Evolutionary conservation across 1,140 invertebrate genomes (phyloP), one percentile per base, ranked within the genome.

Genomic region (Drosophila parvula): DNA sequence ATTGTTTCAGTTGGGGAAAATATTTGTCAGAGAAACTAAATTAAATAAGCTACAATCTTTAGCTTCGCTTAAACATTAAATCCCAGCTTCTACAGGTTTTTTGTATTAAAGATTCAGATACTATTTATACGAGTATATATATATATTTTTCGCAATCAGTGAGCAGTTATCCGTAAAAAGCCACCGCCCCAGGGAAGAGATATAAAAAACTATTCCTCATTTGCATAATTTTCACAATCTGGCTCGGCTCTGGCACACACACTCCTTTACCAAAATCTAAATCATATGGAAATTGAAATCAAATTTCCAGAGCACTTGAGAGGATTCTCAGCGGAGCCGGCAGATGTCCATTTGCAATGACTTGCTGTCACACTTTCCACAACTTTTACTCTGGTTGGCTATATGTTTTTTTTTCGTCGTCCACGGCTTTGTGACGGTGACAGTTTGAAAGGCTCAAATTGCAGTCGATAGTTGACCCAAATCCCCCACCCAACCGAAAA

Each of bases 241-340:
- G 28, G 34, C 16, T 12, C 7, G 18, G 53, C 34, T 32, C 5
- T 5, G 30, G 22, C 22, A 22, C 30, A 7, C 30, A 0, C 27
- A 18, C 38, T 45, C 18, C 34, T n/a, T 16, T 10, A 38, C 22
- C 32, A 30, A 56, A 62, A 75, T 58, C 59, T 70, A 77, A 78
- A 81, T 82, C 79, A 82, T 88, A 88, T 79, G 82, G 79, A 85
- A 86, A 86, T 86, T 88, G 75, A 86, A 86, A 86, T 88, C 82
- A 88, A 88, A 88, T 88, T 88, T 82, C 65, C 65, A 65, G 53
- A 76, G 79, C 82, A 88, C 79, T 86, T 82, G 62, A 79, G 59
- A 60, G 79, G 62, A 69, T 79, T 76, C 77, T 51, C 43, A 64
- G 53, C 55, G 40, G 28, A 41, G 44, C 36, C 22, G 55, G 55